Evolutionary conservation across 1,140 invertebrate species (phyloP).

Genomic region (Capitella teleta): DNA sequence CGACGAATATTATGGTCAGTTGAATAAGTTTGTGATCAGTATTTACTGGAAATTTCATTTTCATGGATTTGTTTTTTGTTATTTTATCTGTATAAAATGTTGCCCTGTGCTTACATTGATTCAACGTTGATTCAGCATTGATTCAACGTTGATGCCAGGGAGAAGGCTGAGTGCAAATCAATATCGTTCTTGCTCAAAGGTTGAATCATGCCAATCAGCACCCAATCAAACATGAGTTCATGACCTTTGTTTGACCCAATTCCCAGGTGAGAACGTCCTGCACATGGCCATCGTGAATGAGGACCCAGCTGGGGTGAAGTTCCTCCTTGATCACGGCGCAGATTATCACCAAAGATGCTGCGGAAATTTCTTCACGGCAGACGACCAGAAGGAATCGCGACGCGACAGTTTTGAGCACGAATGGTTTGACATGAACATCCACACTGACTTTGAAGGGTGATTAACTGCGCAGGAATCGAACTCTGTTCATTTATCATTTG

Average conservation of each 20-base stretch:
- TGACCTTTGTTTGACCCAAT: no score
- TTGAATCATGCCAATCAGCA: no score
- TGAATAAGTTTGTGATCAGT: background rate
- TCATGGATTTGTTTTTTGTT: no score
- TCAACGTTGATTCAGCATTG: no score
- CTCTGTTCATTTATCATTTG: background rate
- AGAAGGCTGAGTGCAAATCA: no score
- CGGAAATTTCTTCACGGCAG: constrained; percentile 92
- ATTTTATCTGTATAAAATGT: no score
- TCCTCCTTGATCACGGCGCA: constrained; percentile 78
- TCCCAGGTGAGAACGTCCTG: constrained; percentile 47
- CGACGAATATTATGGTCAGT: constrained; percentile 90
- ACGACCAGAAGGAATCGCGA: constrained; percentile 87
- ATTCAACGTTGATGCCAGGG: no score
- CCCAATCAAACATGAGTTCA: no score
- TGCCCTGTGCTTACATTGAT: no score
- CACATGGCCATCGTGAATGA: constrained; percentile 98
- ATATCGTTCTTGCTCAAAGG: no score
- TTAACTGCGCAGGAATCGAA: background rate
- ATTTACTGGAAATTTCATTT: no score
- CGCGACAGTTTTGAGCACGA: constrained; percentile 82
- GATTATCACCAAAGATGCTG: constrained; percentile 72
- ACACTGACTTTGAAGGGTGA: constrained; percentile 89
- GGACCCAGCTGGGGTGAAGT: constrained; percentile 94
- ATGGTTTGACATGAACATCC: constrained; percentile 68